Evolutionary conservation across 30 jellyfish, hydroid and myxozoan species (phyloP), one percentile per base, ranked within the genome.

Genomic region (Clytia hemisphaerica): DNA sequence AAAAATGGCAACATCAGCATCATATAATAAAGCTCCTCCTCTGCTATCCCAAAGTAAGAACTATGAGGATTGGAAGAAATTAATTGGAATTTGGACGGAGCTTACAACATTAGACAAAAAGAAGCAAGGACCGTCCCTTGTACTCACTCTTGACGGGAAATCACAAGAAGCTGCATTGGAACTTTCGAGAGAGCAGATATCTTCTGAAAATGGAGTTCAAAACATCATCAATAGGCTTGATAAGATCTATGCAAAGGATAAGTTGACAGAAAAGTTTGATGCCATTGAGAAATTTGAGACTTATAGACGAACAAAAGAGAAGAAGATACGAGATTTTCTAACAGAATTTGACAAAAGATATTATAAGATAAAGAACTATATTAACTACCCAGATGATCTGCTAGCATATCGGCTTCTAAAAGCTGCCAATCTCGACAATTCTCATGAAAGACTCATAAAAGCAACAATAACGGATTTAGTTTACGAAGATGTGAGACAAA

Each of bases 101-200:
- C 35, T 58, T 58, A 58, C 72, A 9, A 29, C 72, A 29, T 29
- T 58, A 2, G 72, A 58, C 4, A 58, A 58, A 19, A 58, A 58
- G n/a, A 58, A 58, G 55, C 72, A 29, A 50, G 80, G 57, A 4
- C 71, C 71, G 46, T 30, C 65, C 3, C 19, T 66, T 18, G 44
- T 28, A 42, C 69, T 66, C 37, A 28, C 78, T 18, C 46, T 66
- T 12, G 46, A 64, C 7, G 78, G 68, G 29, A 35, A 30, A 66
- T 64, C 78, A 7, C 44, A 66, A 42, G 78, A 66, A 66, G 68
- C 68, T 42, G 76, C 68, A 25, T 38, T 66, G 30, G 68, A 66
- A 47, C 47, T 66, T 22, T 64, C 44, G n/a, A 42, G 44, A 29
- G 67, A 45, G 2, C 37, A 21, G 3, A 24, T 66, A 29, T 42